Percentiles rank a stretch among this genome's conserved stretches.
Evolutionary conservation across 2,888 invertebrate species (phyloP).

Genomic region (Epinotia ramella): DNA sequence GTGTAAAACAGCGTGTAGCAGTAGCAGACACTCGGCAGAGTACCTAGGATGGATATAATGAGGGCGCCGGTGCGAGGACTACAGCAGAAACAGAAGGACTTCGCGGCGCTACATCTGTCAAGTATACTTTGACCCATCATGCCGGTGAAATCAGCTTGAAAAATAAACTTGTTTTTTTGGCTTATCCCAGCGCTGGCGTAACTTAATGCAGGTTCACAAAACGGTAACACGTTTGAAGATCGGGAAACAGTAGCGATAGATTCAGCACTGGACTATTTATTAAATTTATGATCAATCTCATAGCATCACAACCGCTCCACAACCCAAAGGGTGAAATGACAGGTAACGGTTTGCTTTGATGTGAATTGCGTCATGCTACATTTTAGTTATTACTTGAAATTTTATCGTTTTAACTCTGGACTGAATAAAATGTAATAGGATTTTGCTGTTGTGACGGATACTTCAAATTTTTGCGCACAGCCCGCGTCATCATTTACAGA

Average conservation of each 20-base stretch:
- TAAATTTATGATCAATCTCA: background rate
- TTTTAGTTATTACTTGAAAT: background rate
- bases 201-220: background rate
- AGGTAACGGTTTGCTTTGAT: background rate
- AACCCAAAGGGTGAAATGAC: background rate
- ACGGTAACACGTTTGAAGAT: background rate
- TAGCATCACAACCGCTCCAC: background rate
- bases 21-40: constrained; percentile 38
- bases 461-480: background rate
- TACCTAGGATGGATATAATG: constrained; percentile 16
- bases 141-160: background rate
- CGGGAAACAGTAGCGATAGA: background rate
- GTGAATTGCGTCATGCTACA: background rate
- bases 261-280: background rate
- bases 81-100: constrained; percentile 7
- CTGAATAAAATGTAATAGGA: background rate
- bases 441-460: background rate
- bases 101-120: constrained; percentile 9
- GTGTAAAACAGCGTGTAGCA: constrained; percentile 52
- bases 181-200: background rate
- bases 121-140: constrained; percentile 5
- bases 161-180: background rate
- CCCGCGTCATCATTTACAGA: background rate
- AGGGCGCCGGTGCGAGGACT: constrained; percentile 3
- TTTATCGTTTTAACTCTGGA: background rate